Percentiles rank a stretch among this genome's conserved stretches.
Evolutionary conservation across 2,888 invertebrate species (phyloP).

Genomic region (Leistus spinibarbis): DNA sequence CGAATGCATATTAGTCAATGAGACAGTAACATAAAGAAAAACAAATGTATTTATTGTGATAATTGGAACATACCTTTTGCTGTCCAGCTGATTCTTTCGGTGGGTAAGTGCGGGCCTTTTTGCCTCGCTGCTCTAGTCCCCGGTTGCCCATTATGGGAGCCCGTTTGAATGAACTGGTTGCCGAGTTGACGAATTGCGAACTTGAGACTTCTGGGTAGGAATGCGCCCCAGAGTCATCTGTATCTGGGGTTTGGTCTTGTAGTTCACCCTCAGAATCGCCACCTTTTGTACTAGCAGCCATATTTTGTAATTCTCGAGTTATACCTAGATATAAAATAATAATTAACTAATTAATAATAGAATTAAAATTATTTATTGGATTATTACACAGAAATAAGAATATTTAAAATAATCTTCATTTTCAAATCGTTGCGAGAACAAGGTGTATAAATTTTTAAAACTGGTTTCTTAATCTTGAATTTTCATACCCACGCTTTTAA

Average conservation of each 20-base stretch:
- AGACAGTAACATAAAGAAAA: too few species aligned
- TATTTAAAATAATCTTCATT: too few species aligned
- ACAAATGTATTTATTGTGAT: background rate
- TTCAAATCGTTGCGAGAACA: too few species aligned
- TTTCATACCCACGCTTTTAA: too few species aligned
- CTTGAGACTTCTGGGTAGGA: constrained; percentile 59
- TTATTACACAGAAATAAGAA: too few species aligned
- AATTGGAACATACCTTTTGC: constrained; percentile 39
- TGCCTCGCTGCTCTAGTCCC: constrained; percentile 66
- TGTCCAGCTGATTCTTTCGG: constrained; percentile 59
- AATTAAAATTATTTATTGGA: constrained; percentile 3
- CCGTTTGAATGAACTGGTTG: constrained; percentile 62
- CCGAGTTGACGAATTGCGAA: constrained; percentile 57
- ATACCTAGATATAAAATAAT: constrained; percentile 51
- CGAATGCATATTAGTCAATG: background rate
- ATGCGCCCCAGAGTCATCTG: constrained; percentile 70
- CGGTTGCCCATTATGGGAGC: constrained; percentile 67
- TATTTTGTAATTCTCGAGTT: constrained; percentile 58
- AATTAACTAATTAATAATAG: constrained; percentile 34
- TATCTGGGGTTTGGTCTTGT: constrained; percentile 74
- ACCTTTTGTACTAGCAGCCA: constrained; percentile 59
- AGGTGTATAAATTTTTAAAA: too few species aligned
- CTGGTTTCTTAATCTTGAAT: too few species aligned
- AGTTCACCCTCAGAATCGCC: constrained; percentile 72
- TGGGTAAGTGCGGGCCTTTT: constrained; percentile 66